phyloP scores from a whole-genome alignment of 2,113 vertebrate species.

The Thymallus thymallus region DNA sequence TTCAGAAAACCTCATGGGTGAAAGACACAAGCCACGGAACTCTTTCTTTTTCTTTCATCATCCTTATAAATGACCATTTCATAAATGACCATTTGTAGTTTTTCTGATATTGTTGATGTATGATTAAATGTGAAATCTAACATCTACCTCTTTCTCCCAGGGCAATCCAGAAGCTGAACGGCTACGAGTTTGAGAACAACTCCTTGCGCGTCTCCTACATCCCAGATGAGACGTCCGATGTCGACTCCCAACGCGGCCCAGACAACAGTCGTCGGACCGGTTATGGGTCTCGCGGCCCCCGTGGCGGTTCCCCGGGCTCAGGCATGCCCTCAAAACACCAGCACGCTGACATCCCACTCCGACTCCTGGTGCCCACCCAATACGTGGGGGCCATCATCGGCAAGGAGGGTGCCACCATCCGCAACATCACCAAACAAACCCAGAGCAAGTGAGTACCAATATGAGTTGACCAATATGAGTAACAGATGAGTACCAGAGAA shows the following conservation, averaged over 20 bases:
- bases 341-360: constrained; percentile 87
- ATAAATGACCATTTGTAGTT: too few relatives aligned
- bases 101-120: too few relatives aligned
- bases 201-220: constrained; percentile 89
- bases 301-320: constrained; percentile 80
- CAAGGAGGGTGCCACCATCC: constrained; percentile 93
- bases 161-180: constrained; percentile 93
- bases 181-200: constrained; percentile 91
- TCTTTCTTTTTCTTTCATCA: too few relatives aligned
- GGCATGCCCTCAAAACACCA: constrained; percentile 83
- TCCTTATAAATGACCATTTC: too few relatives aligned
- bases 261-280: constrained; percentile 84
- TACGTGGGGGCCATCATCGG: constrained; percentile 94
- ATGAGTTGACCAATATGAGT: neutral
- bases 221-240: constrained; percentile 81
- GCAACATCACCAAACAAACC: constrained; percentile 95
- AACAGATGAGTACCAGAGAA: neutral
- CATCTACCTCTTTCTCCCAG: constrained; percentile 52
- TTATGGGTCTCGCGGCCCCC: constrained; percentile 76
- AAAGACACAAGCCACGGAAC: too few relatives aligned
- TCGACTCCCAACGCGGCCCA: constrained; percentile 72
- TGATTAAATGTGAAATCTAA: neutral
- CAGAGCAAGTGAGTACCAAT: constrained; percentile 88
- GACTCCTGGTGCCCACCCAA: constrained; percentile 93
- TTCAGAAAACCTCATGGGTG: too few relatives aligned